Conservation (phyloP, 2,888 invertebrate species). For the Pseudococcus jackbeardsleyi region DNA sequence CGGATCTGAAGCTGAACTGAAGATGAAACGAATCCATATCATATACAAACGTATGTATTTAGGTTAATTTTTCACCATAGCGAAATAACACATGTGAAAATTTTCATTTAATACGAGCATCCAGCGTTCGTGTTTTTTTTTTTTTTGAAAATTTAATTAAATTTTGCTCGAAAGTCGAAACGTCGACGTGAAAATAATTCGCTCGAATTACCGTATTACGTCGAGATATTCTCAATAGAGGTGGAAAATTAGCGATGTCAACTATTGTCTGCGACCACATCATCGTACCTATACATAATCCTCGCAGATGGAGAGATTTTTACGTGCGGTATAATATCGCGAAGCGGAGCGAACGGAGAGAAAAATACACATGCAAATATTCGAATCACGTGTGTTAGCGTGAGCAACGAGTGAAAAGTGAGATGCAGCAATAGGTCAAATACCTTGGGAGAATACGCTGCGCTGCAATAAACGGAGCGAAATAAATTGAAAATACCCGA, state of each 20-base stretch:
- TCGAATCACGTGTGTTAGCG: slow-evolving; percentile 8
- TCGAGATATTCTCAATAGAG: too few relatives aligned
- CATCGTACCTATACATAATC: not conserved
- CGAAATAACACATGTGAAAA: too few relatives aligned
- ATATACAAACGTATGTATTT: too few relatives aligned
- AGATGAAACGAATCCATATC: not conserved
- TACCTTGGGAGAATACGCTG: slow-evolving; percentile 33
- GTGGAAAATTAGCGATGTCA: not conserved
- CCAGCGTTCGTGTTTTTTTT: not conserved
- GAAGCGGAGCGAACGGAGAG: not conserved
- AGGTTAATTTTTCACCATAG: not conserved
- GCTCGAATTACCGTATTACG: not conserved
- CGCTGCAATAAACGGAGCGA: slow-evolving; percentile 4
- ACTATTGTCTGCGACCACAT: not conserved
- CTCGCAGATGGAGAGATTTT: not conserved
- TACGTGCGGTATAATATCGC: not conserved
- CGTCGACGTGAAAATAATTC: not conserved
- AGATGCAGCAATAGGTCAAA: slow-evolving; percentile 26
- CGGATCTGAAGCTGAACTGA: not conserved
- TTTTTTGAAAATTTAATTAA: not conserved
- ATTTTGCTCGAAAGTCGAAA: not conserved
- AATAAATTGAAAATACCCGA: slow-evolving; percentile 41
- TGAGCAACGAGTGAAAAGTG: not conserved
- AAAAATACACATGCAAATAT: slow-evolving; percentile 7
- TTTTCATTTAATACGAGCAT: not conserved